Evolutionary conservation across 2,888 invertebrate species (phyloP), one percentile per base, ranked within the genome.

Genomic region (Platycheirus rosarum): DNA sequence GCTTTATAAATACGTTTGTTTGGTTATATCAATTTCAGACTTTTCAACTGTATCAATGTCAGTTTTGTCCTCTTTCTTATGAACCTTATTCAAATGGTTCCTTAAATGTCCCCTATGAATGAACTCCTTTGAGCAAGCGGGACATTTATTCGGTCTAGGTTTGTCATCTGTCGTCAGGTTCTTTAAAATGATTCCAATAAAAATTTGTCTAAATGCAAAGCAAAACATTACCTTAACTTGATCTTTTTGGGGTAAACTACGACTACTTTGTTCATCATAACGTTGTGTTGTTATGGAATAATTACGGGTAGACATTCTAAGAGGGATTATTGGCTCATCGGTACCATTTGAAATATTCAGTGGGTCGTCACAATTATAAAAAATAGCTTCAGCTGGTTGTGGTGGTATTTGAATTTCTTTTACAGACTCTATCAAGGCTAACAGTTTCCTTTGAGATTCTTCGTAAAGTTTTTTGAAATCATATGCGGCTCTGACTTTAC

Each of bases 401-500:
- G 26, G 57, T 9, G 42, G 29, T 3, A 32, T 11, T 5, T 32
- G 1, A 7, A 23, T n/a, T 18, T 68, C 18, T 11, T 75, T 77
- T 11, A 53, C 37, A 3, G 62, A 26, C 16, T 77, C 11, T 13
- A 86, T 46, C 2, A 86, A 37, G 5, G 78, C 48, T 4, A 87
- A 29, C 2, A 87, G 82, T 11, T 84, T 73, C 0, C 53, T 74
- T 49, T 88, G 85, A 3, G 88, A 87, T 29, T 85, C 85, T 71
- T 87, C 87, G 29, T 88, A 89, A 40, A 86, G 87, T 6, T 86
- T 84, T 57, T 88, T 89, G 48, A 90, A 90, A 14, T 85, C 78
- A 57, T 86, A 89, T 0, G 90, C 87, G 48, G 84, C 84, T 35
- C 85, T 86, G 2, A 88, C 85, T 14, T 86, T 86, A 3, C 86